Conservation (phyloP, 1,140 invertebrate genomes). For the Drosophila orena region DNA sequence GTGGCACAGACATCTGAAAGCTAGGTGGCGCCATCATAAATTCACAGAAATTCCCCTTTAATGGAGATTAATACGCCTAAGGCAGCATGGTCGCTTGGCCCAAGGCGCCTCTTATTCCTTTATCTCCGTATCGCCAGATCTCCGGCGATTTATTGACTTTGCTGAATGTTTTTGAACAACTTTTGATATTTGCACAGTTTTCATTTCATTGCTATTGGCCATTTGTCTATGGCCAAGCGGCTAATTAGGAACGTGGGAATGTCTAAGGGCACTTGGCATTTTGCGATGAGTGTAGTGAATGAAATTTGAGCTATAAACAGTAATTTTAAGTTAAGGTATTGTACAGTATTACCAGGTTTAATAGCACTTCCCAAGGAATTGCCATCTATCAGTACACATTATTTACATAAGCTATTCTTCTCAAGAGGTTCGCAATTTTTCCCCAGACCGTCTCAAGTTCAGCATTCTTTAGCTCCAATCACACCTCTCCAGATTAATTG, state of each 20-base stretch:
- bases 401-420: neutral
- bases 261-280: conserved; percentile 30
- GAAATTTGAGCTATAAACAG: no score
- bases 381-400: no score
- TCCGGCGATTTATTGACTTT: conserved; percentile 63
- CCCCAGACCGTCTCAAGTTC: conserved; percentile 32
- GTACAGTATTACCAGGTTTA: no score
- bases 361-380: no score
- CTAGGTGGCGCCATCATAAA: conserved; percentile 74
- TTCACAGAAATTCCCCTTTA: conserved; percentile 83
- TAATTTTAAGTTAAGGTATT: no score
- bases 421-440: neutral
- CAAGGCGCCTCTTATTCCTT: conserved; percentile 22
- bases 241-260: conserved; percentile 78
- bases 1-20: conserved; percentile 47
- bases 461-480: conserved; percentile 23
- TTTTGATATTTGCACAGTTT: conserved; percentile 60
- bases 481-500: conserved; percentile 36
- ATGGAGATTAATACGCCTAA: conserved; percentile 74
- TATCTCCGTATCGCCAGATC: neutral
- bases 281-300: conserved; percentile 15
- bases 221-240: conserved; percentile 33
- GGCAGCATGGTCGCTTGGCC: conserved; percentile 9
- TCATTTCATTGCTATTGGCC: conserved; percentile 41
- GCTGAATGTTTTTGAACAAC: conserved; percentile 78